phyloP scores from a whole-genome alignment of 2,113 vertebrate species.

The Tor tambroides region DNA sequence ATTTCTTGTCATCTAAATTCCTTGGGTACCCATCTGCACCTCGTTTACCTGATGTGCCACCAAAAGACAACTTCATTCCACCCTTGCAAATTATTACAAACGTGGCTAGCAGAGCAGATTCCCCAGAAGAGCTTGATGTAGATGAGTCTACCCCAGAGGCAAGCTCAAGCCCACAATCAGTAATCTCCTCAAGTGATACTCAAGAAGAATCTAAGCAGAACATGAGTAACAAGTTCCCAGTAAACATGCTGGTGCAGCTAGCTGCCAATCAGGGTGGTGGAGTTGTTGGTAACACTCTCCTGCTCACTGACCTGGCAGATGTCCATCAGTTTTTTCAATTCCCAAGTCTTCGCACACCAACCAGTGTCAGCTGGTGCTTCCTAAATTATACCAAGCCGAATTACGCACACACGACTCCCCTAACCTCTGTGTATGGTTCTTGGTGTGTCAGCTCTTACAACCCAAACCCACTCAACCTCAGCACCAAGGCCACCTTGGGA shows the following conservation, averaged over 20 bases:
- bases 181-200: slow-evolving; percentile 74
- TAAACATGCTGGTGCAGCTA: slow-evolving; percentile 84
- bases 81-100: slow-evolving; percentile 86
- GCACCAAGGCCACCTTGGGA: slow-evolving; percentile 91
- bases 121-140: slow-evolving; percentile 88
- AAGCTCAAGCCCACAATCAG: slow-evolving; percentile 83
- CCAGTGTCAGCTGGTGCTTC: slow-evolving; percentile 98
- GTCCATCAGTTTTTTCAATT: slow-evolving; percentile 90
- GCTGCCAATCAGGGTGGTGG: slow-evolving; percentile 76
- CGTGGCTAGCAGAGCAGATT: slow-evolving; percentile 81
- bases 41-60: slow-evolving; percentile 75
- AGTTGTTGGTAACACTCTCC: slow-evolving; percentile 75
- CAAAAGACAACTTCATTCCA: slow-evolving; percentile 81
- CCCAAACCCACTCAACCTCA: slow-evolving; percentile 93
- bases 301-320: slow-evolving; percentile 83
- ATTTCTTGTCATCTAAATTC: slow-evolving; percentile 71
- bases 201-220: slow-evolving; percentile 74
- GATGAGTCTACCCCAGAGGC: slow-evolving; percentile 85
- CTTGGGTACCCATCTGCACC: slow-evolving; percentile 72
- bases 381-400: slow-evolving; percentile 95
- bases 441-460: slow-evolving; percentile 96
- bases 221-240: slow-evolving; percentile 74
- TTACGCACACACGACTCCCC: slow-evolving; percentile 79
- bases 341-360: slow-evolving; percentile 90
- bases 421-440: slow-evolving; percentile 90